Evolutionary conservation across 2,888 invertebrate species (phyloP).

Genomic region (Laspeyria flexula): DNA sequence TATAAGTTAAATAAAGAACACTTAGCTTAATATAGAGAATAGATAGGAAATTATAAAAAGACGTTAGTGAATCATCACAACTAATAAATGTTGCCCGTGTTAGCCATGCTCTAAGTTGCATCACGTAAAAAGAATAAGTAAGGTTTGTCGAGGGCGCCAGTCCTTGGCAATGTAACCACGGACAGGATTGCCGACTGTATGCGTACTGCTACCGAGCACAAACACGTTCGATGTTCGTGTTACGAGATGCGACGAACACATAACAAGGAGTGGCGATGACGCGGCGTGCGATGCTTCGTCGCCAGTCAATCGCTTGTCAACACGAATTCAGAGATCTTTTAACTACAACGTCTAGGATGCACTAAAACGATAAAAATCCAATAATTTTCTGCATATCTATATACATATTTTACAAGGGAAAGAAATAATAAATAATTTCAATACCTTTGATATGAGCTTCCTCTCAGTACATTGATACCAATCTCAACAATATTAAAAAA

Average conservation of each 20-base stretch:
- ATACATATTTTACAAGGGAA: constrained; percentile 84
- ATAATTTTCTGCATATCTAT: constrained; percentile 72
- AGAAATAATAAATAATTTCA: constrained; percentile 79
- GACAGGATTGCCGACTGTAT: no score
- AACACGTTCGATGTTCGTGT: no score
- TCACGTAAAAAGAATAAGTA: no score
- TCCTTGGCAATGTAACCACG: no score
- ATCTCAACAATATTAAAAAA: constrained; percentile 61
- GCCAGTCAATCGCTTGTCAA: constrained; percentile 17
- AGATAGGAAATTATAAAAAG: constrained; percentile 12
- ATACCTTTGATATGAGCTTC: constrained; percentile 82
- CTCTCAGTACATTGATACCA: constrained; percentile 66
- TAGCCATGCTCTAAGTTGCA: no score
- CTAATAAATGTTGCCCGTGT: constrained; percentile 4
- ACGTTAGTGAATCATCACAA: constrained; percentile 14
- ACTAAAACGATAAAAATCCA: constrained; percentile 66
- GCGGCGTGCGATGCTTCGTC: constrained; percentile 11
- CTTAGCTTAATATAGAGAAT: constrained; percentile 8
- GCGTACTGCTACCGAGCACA: no score
- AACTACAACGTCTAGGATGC: constrained; percentile 66
- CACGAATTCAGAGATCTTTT: constrained; percentile 59
- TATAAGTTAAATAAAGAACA: constrained; percentile 14
- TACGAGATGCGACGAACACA: no score
- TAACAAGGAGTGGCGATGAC: no score
- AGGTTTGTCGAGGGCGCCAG: no score